Conservation (phyloP, 2,888 invertebrate genomes). For the Chirona hameri region DNA sequence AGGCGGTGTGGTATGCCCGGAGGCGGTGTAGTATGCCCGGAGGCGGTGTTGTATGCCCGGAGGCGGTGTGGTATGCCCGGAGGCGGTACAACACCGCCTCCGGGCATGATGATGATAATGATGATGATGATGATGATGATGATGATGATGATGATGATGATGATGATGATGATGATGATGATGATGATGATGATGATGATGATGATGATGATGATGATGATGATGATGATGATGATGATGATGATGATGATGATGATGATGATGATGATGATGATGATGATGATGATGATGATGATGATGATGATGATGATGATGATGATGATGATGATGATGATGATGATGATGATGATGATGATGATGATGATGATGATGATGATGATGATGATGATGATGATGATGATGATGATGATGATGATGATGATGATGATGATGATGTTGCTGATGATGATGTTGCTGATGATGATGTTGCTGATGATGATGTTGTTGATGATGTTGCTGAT, state of each 20-base stretch:
- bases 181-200: conserved; percentile 22
- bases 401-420: conserved; percentile 22
- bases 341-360: conserved; percentile 22
- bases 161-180: conserved; percentile 22
- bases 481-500: no score
- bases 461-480: no score
- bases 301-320: conserved; percentile 22
- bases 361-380: conserved; percentile 22
- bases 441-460: no score
- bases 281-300: conserved; percentile 22
- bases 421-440: background rate
- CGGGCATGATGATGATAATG: conserved; percentile 6
- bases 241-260: conserved; percentile 22
- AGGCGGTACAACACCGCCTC: no score
- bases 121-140: conserved; percentile 22
- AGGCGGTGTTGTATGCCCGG: no score
- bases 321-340: conserved; percentile 22
- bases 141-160: conserved; percentile 22
- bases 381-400: conserved; percentile 22
- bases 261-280: conserved; percentile 22
- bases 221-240: conserved; percentile 22
- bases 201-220: conserved; percentile 22
- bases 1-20: no score
- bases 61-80: no score
- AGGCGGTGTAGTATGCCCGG: no score